These are phyloP conservation scores for Palloptera scutellata DNA, from an alignment of 2,888 invertebrate species.

Conservation along the genomic window DNA sequence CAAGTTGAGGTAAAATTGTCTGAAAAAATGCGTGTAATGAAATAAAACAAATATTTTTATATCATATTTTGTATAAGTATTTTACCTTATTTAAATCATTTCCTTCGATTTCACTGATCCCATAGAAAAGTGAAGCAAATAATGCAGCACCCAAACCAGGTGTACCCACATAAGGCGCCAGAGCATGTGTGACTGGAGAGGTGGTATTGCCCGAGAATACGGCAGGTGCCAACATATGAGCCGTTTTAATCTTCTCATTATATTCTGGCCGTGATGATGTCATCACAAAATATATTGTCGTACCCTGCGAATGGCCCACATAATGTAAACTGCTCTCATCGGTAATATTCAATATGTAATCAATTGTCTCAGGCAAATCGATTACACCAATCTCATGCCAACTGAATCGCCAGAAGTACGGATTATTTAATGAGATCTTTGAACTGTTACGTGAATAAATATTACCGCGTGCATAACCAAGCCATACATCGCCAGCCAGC, in stretches of 20 bases:
- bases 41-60: too few species aligned
- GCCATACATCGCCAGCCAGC: slow-evolving; percentile 69
- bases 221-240: slow-evolving; percentile 71
- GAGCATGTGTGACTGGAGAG: slow-evolving; percentile 60
- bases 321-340: slow-evolving; percentile 67
- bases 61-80: too few species aligned
- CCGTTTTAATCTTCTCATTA: slow-evolving; percentile 65
- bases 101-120: slow-evolving; percentile 24
- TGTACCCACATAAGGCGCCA: slow-evolving; percentile 57
- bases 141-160: slow-evolving; percentile 45
- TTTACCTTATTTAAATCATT: too few species aligned
- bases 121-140: slow-evolving; percentile 44
- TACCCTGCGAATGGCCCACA: slow-evolving; percentile 72
- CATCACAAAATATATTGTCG: slow-evolving; percentile 66
- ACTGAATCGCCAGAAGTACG: slow-evolving; percentile 65
- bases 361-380: slow-evolving; percentile 73
- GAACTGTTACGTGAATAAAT: slow-evolving; percentile 69
- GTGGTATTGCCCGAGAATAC: slow-evolving; percentile 70
- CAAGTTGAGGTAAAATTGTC: slow-evolving; percentile 50
- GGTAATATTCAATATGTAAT: slow-evolving; percentile 66
- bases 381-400: slow-evolving; percentile 67
- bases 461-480: slow-evolving; percentile 74
- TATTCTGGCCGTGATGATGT: slow-evolving; percentile 63
- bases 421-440: slow-evolving; percentile 49
- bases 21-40: slow-evolving; percentile 22